Conservation (phyloP, 64 coral and sea anemone genomes). For the Porites australiensis region DNA sequence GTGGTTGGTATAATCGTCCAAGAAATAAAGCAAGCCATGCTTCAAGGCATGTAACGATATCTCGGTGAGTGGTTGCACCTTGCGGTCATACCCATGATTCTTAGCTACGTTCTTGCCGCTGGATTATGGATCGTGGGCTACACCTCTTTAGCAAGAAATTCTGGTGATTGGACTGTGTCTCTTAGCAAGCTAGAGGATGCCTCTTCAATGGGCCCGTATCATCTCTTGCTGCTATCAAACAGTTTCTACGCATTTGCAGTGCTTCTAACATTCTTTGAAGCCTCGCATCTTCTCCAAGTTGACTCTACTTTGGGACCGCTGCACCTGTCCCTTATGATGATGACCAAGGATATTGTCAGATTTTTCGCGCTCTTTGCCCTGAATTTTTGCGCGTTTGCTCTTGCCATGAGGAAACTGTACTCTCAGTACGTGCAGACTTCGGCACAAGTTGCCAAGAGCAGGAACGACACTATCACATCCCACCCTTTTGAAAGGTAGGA, state of each 20-base stretch:
- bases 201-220: constrained; percentile 27
- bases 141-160: background rate
- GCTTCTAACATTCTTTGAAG: constrained; percentile 65
- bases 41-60: constrained; percentile 54
- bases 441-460: background rate
- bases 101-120: constrained; percentile 60
- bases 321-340: constrained; percentile 78
- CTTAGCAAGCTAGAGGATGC: background rate
- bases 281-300: constrained; percentile 54
- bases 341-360: constrained; percentile 72
- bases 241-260: constrained; percentile 75
- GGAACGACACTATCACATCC: background rate
- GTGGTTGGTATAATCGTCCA: constrained; percentile 75
- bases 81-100: constrained; percentile 49
- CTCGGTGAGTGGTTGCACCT: constrained; percentile 80
- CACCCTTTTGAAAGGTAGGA: constrained; percentile 40
- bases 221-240: constrained; percentile 66
- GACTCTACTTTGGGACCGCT: constrained; percentile 65
- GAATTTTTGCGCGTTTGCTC: constrained; percentile 46
- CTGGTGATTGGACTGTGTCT: constrained; percentile 2
- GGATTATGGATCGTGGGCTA: constrained; percentile 73
- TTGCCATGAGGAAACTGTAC: constrained; percentile 79
- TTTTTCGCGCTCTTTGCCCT: constrained; percentile 66
- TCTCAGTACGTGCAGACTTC: constrained; percentile 61
- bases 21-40: constrained; percentile 72